Evolutionary conservation across 2,113 vertebrate genomes (phyloP), one percentile per base, ranked within the genome.

Genomic region (Gnathonemus echidnorhynchus): DNA sequence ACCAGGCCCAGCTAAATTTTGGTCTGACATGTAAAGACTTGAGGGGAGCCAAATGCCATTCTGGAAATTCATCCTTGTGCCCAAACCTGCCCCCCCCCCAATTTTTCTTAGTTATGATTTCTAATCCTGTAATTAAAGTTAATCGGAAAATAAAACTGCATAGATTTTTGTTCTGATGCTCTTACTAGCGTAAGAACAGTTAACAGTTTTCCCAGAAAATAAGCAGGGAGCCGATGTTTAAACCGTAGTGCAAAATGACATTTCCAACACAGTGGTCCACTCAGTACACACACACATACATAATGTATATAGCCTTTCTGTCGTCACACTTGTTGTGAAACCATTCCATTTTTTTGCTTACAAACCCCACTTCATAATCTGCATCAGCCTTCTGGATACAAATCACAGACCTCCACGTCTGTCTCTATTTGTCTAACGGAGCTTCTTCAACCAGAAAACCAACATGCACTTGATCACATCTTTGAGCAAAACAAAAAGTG

Each of bases 131-230:
- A 21, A 85, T 85, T 85, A 46, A 85, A 46, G 42, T 46, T 84
- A 6, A 21, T 48, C 45, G 39, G 42, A 48, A 91, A 93, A 91
- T 94, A 95, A 95, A 94, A 92, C 95, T 96, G 95, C 96, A 96
- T 96, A 96, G 96, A 94, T 95, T 85, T 85, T 89, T 88, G 53
- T 86, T 88, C 49, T 87, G 77, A 45, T 17, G 31, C 90, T 88
- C 89, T 74, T 62, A 74, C 46, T 31, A n/a, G 50, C 80, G 89
- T 35, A 21, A 89, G 88, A 84, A 62, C 92, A 93, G 93, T 92
- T 94, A 95, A 96, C 94, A 95, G 94, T 94, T 91, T 93, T 92
- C 93, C 95, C 93, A 92, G 91, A 84, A 90, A 93, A 93, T 93
- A 90, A 92, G 88, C 92, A 93, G 94, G 94, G 94, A 95, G 95